These are phyloP conservation scores for Apolygus lucorum DNA, from an alignment of 1,140 invertebrate species.

Conservation along the genomic window DNA sequence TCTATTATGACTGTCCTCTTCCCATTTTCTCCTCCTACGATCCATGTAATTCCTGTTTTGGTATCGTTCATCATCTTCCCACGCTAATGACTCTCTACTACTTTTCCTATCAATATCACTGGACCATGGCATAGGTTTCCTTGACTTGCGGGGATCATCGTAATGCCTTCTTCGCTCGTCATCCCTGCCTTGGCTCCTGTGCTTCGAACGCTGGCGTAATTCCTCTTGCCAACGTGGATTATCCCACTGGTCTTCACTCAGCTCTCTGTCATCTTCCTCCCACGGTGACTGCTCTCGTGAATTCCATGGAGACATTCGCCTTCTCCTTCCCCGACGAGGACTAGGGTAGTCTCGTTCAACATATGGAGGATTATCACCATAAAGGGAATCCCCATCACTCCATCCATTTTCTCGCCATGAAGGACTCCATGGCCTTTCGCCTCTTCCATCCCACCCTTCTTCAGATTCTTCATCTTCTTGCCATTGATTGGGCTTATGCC, in stretches of 20 bases:
- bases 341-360: conserved; percentile 27
- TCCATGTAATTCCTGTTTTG: conserved; percentile 32
- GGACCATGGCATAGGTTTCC: conserved; percentile 39
- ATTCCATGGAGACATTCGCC: conserved; percentile 37
- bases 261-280: conserved; percentile 49
- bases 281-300: conserved; percentile 60
- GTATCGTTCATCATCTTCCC: conserved; percentile 36
- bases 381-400: conserved; percentile 38
- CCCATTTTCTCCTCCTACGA: conserved; percentile 37
- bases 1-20: conserved; percentile 37
- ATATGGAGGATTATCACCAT: conserved; percentile 34
- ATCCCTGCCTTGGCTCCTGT: conserved; percentile 31
- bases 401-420: conserved; percentile 37
- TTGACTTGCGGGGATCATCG: conserved; percentile 25
- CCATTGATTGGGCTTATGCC: conserved; percentile 31
- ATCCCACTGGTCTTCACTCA: conserved; percentile 33
- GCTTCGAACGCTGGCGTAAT: conserved; percentile 28
- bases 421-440: conserved; percentile 32
- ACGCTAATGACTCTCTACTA: conserved; percentile 32
- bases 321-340: conserved; percentile 30
- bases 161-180: conserved; percentile 33
- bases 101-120: conserved; percentile 31
- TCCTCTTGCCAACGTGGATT: conserved; percentile 30
- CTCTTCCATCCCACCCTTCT: conserved; percentile 33
- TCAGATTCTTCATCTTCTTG: conserved; percentile 37